Base-by-base conservation (phyloP, 2,888 invertebrate species). In the Ophraella communa region DNA sequence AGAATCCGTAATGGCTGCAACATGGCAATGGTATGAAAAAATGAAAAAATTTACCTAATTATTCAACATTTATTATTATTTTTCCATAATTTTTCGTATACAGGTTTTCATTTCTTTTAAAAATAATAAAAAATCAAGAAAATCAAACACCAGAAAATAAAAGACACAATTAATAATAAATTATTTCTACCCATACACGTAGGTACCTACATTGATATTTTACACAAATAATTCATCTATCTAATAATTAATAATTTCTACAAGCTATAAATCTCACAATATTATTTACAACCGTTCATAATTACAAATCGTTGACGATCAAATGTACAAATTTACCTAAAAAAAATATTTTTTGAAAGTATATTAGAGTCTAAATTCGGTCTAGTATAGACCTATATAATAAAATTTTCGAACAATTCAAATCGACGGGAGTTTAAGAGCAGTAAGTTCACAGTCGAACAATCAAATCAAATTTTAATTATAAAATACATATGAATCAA, bases 391-490 rank as follows among this genome's bases (percentile, higher is more conserved):
- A 47, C 11, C 7, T 27, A 27, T 27, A 27, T 27, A 27, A 35
- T 23, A 11, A 18, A 42, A 55, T 30, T 17, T 10, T 39, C 54
- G 64, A 58, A 67, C 66, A 67, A 70, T 70, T 63, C 64, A 63
- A 62, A 64, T 42, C 60, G 52, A n/a, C 52, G 17, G 59, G 51
- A 51, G 59, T 53, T 63, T 62, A 30, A 54, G 64, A n/a, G 51
- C 53, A 69, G 75, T n/a, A n/a, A 75, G 75, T 78, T 80, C 79
- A 77, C 81, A 74, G 74, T 70, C 79, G 79, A 80, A 80, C 80
- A 81, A 80, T 80, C 81, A 76, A 79, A 81, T 81, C 82, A 81
- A 77, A 81, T 81, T 82, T 82, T 82, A 82, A 82, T 82, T 82
- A 81, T 78, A 79, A 79, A 80, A 80, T 80, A 81, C 79, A 80